These are phyloP conservation scores for Sycobia sp. DNA, from an alignment of 1,140 invertebrate genomes.

Conservation along the genomic window DNA sequence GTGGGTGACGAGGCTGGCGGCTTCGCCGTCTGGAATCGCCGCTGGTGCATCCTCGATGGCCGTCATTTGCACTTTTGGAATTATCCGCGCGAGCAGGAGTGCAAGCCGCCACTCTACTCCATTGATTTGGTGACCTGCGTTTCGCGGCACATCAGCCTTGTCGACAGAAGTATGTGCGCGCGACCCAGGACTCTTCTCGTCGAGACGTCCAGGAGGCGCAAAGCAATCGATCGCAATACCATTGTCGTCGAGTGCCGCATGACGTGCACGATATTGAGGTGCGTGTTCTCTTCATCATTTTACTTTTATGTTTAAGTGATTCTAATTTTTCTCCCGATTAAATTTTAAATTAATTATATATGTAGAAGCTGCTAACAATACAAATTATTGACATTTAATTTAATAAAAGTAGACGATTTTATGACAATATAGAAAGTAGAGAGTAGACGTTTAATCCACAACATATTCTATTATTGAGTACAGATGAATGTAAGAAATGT, in stretches of 20 bases:
- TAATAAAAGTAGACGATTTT: no score
- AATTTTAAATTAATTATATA: slow-evolving; percentile 9
- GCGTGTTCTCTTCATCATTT: not conserved
- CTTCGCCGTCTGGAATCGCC: slow-evolving; percentile 50
- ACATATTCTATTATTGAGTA: not conserved
- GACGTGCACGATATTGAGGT: slow-evolving; percentile 40
- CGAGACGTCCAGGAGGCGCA: slow-evolving; percentile 41
- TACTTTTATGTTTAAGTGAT: no score
- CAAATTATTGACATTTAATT: not conserved
- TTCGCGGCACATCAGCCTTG: slow-evolving; percentile 37
- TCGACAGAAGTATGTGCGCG: slow-evolving; percentile 50
- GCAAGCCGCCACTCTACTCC: slow-evolving; percentile 37
- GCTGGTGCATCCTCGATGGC: slow-evolving; percentile 54
- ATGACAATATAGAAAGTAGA: no score
- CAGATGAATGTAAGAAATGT: not conserved
- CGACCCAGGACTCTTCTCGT: slow-evolving; percentile 53
- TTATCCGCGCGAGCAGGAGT: slow-evolving; percentile 54
- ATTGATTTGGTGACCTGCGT: slow-evolving; percentile 53
- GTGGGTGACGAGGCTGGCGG: slow-evolving; percentile 45
- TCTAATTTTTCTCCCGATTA: no score
- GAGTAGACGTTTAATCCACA: no score
- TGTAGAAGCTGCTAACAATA: not conserved
- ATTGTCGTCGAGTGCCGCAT: slow-evolving; percentile 35
- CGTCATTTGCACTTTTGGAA: slow-evolving; percentile 55
- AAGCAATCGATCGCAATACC: slow-evolving; percentile 34